phyloP scores from a whole-genome alignment of 2,797 vertebrate genomes.

The Decapterus maruadsi region DNA sequence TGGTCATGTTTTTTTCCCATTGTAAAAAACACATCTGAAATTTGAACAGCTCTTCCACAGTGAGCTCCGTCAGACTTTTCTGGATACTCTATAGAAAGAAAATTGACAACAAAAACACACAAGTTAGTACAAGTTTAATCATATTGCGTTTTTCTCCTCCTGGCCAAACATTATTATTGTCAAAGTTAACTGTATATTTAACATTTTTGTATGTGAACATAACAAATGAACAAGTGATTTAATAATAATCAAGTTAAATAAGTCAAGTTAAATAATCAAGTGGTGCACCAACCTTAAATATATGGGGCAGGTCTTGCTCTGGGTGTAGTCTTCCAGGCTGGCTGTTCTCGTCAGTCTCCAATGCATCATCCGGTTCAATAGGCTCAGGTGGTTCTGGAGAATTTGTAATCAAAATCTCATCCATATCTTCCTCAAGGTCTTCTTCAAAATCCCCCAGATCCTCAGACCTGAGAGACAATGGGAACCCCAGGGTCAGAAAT shows the following conservation, averaged over 20 bases:
- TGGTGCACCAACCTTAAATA: conserved; percentile 71
- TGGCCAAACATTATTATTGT: neutral
- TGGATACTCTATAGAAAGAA: conserved; percentile 71
- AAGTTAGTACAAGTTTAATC: neutral
- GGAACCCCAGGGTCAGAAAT: neutral
- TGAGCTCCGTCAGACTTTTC: conserved; percentile 30
- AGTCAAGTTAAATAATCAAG: no score
- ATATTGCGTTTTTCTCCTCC: neutral
- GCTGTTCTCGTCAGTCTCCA: conserved; percentile 41
- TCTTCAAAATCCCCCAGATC: conserved; percentile 26
- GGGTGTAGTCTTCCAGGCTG: conserved; percentile 67
- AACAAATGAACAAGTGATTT: neutral
- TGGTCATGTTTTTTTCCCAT: conserved; percentile 14
- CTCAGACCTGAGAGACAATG: conserved; percentile 39
- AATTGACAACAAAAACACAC: neutral
- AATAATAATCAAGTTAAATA: neutral
- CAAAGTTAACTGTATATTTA: neutral
- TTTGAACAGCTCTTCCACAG: conserved; percentile 28
- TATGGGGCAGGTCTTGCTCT: conserved; percentile 69
- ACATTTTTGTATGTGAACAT: neutral
- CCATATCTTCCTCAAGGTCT: conserved; percentile 11
- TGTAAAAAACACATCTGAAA: conserved; percentile 65
- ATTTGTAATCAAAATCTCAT: conserved; percentile 36
- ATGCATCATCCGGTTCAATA: conserved; percentile 49
- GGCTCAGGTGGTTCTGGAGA: conserved; percentile 78